Percentiles rank a stretch among this genome's conserved stretches.
Evolutionary conservation across 92 coral and sea anemone genomes (phyloP).

Genomic region (Porites cylindrica): DNA sequence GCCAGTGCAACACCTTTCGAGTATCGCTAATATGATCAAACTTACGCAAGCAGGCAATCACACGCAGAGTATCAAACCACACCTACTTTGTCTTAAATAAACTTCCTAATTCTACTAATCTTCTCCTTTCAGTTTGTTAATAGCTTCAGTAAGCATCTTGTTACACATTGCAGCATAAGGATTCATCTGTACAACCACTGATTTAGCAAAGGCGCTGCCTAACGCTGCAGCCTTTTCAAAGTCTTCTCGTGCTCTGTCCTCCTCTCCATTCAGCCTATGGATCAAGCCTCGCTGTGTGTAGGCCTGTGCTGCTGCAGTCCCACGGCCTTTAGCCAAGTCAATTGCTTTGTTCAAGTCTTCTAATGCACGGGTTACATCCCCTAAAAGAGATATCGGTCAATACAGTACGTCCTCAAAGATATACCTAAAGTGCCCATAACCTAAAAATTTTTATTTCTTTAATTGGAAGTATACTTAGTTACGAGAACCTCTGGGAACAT

Average conservation of each 20-base stretch:
- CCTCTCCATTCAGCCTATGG: slow-evolving; percentile 83
- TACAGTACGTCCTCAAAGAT: too few relatives aligned
- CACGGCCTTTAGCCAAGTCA: slow-evolving; percentile 71
- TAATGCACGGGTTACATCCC: slow-evolving; percentile 81
- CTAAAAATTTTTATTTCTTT: too few relatives aligned
- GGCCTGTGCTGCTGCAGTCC: slow-evolving; percentile 91
- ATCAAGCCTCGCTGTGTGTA: slow-evolving; percentile 95
- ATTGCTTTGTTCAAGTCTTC: slow-evolving; percentile 90
- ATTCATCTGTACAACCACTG: slow-evolving; percentile 88
- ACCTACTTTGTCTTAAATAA: too few relatives aligned
- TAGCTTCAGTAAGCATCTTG: slow-evolving; percentile 96
- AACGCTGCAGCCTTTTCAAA: slow-evolving; percentile 86
- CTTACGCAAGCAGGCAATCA: too few relatives aligned
- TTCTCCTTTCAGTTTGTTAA: slow-evolving; percentile 63
- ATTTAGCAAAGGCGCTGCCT: slow-evolving; percentile 93
- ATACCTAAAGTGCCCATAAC: too few relatives aligned
- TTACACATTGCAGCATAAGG: slow-evolving; percentile 99
- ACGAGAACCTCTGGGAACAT: too few relatives aligned
- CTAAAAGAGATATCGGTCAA: slow-evolving; percentile 30
- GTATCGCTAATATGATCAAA: too few relatives aligned
- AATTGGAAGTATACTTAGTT: too few relatives aligned
- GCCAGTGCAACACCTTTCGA: too few relatives aligned
- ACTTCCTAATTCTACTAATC: background rate
- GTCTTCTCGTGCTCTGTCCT: slow-evolving; percentile 77
- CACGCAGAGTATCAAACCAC: too few relatives aligned